Conservation (phyloP, 1,140 invertebrate genomes). For the Ceratitis capitata region DNA sequence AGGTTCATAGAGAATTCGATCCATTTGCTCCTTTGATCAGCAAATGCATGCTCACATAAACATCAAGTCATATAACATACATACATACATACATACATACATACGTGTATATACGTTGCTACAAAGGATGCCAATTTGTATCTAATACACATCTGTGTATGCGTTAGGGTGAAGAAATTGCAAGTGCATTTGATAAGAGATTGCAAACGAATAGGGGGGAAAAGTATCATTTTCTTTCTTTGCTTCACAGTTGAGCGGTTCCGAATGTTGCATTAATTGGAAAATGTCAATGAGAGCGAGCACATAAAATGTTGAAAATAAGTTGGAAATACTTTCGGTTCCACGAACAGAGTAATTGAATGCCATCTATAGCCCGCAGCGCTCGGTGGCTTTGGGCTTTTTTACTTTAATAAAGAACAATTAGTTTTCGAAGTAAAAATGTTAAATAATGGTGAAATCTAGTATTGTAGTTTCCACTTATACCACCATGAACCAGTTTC, state of each 20-base stretch:
- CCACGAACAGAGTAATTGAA: no score
- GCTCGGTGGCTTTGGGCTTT: no score
- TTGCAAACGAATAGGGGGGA: not conserved
- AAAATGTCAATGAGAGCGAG: not conserved
- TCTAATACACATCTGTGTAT: not conserved
- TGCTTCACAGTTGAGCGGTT: constrained; percentile 2
- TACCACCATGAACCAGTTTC: no score
- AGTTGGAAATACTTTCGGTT: no score
- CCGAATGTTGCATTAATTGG: not conserved
- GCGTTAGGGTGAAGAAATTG: not conserved
- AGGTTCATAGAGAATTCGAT: not conserved
- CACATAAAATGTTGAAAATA: not conserved
- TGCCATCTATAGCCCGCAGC: no score
- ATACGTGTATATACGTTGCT: not conserved
- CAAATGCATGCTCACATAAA: not conserved
- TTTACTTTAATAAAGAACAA: no score
- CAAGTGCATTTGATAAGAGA: no score
- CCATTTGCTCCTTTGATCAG: not conserved
- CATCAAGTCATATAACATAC: not conserved
- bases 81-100: not conserved
- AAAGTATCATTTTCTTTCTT: not conserved
- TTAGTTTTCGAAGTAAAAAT: no score
- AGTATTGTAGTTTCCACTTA: no score
- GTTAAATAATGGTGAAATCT: no score
- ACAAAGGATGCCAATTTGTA: not conserved